Evolutionary conservation across 2,797 vertebrate species (phyloP).

Genomic region (Acanthiza pusilla): DNA sequence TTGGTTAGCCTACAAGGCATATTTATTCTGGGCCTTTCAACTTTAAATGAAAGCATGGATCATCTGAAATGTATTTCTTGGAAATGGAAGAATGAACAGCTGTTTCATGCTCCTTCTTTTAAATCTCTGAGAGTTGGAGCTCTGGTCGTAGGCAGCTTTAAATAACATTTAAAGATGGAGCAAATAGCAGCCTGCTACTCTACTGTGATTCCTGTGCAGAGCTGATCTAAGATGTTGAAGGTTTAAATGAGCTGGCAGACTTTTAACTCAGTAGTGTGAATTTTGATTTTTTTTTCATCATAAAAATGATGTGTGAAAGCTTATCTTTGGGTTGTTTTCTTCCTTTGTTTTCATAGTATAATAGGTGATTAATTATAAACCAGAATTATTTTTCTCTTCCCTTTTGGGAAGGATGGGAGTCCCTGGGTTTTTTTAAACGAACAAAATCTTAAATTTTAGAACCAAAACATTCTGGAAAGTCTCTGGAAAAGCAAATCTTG

Average conservation of each 20-base stretch:
- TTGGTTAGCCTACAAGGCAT: slow-evolving; percentile 25
- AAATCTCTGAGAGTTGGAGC: slow-evolving; percentile 18
- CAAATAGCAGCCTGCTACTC: slow-evolving; percentile 9
- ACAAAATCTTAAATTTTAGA: neutral
- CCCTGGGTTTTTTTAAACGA: neutral
- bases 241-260: slow-evolving; percentile 13
- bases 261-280: neutral
- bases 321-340: neutral
- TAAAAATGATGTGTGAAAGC: neutral
- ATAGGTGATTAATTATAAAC: neutral
- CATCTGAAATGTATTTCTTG: slow-evolving; percentile 29
- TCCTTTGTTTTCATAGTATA: neutral
- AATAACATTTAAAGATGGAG: slow-evolving; percentile 40
- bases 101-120: slow-evolving; percentile 41
- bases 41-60: slow-evolving; percentile 50
- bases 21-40: slow-evolving; percentile 32
- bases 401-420: neutral
- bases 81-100: slow-evolving; percentile 47
- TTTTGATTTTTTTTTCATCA: neutral
- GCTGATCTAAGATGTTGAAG: neutral
- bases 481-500: neutral
- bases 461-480: neutral
- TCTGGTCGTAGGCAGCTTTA: slow-evolving; percentile 17
- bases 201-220: neutral
- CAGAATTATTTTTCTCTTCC: rapidly evolving